Conservation (phyloP, 2,797 vertebrate genomes). For the Myioborus melanocephalus region DNA sequence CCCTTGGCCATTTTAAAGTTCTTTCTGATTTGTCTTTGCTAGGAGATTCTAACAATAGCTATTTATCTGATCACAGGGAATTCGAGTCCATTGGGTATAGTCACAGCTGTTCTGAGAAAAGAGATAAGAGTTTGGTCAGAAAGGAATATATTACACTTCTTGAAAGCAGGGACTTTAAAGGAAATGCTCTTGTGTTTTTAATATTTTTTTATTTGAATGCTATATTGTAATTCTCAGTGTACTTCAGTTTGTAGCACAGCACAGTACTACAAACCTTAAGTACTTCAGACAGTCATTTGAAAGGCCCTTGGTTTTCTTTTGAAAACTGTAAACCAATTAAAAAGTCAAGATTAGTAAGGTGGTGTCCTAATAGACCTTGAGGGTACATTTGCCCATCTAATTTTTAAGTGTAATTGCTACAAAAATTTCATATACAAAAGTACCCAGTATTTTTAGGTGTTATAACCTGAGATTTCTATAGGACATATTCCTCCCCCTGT, state of each 20-base stretch:
- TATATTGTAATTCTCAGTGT: not conserved
- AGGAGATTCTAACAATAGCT: not conserved
- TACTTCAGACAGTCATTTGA: not conserved
- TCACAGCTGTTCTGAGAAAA: not conserved
- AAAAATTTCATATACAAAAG: not conserved
- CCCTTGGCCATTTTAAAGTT: not conserved
- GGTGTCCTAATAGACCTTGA: not conserved
- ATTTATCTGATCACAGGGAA: not conserved
- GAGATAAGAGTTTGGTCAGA: not conserved
- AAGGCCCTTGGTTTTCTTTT: not conserved
- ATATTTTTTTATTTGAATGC: not conserved
- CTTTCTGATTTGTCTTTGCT: not conserved
- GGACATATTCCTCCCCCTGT: too few species aligned
- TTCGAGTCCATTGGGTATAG: not conserved
- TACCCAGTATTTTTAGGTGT: not conserved
- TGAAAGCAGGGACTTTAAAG: not conserved
- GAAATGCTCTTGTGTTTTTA: not conserved
- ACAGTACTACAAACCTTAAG: fast-evolving
- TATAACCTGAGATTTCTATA: not conserved
- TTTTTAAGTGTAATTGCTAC: not conserved
- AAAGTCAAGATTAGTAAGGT: not conserved
- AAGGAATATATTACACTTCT: not conserved
- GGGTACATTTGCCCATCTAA: not conserved
- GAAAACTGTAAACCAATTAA: not conserved
- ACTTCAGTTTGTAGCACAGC: not conserved